Evolutionary conservation across 1,140 invertebrate species (phyloP).

Genomic region (Achroia grisella): DNA sequence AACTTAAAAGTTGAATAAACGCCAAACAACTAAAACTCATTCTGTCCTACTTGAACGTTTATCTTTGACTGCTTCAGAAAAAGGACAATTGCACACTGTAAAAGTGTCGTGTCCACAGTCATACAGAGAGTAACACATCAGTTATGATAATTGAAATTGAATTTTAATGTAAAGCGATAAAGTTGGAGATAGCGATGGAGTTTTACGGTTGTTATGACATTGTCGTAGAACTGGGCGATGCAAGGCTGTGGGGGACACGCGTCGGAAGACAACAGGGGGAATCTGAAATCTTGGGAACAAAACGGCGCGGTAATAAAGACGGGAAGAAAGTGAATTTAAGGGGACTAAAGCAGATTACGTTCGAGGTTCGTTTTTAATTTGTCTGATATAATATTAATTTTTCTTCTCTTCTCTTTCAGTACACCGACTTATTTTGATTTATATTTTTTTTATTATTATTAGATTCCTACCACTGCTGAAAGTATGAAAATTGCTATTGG

Average conservation of each 20-base stretch:
- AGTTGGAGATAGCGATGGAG: slow-evolving; percentile 28
- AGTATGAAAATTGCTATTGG: background rate
- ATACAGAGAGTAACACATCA: slow-evolving; percentile 14
- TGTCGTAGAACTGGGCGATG: slow-evolving; percentile 31
- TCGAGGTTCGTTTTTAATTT: slow-evolving; percentile 68
- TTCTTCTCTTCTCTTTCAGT: slow-evolving; percentile 17
- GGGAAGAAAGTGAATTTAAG: slow-evolving; percentile 77
- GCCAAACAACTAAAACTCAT: slow-evolving; percentile 51
- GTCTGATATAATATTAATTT: slow-evolving; percentile 47
- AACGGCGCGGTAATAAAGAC: slow-evolving; percentile 75
- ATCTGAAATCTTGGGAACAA: slow-evolving; percentile 72
- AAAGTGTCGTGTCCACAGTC: slow-evolving; percentile 21
- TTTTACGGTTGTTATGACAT: slow-evolving; percentile 49
- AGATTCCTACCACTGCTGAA: too few relatives aligned
- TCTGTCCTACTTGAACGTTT: slow-evolving; percentile 47
- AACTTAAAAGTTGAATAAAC: slow-evolving; percentile 49
- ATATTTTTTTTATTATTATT: slow-evolving; percentile 3
- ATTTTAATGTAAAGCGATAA: slow-evolving; percentile 45
- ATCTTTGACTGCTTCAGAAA: slow-evolving; percentile 47
- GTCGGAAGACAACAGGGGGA: slow-evolving; percentile 50
- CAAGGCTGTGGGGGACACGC: slow-evolving; percentile 61
- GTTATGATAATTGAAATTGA: slow-evolving; percentile 43
- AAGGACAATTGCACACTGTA: slow-evolving; percentile 48
- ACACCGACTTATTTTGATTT: slow-evolving; percentile 13
- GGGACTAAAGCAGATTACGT: slow-evolving; percentile 75